Percentiles rank a stretch among this genome's conserved stretches.
These are phyloP conservation scores for Meteorus colon DNA, from an alignment of 2,888 invertebrate genomes.

Conservation along the genomic window DNA sequence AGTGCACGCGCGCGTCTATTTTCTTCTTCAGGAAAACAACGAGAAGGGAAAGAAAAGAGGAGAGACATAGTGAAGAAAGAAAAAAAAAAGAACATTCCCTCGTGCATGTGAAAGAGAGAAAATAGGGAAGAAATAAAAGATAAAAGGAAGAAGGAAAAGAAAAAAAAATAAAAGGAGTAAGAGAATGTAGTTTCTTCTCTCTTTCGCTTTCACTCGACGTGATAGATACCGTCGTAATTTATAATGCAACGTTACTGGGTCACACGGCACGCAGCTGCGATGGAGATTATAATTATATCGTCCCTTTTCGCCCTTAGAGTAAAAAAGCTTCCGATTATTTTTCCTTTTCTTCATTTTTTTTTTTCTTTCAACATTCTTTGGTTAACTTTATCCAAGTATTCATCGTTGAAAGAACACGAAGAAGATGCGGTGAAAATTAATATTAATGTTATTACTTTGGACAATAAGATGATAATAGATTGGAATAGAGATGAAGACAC, in stretches of 20 bases:
- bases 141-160: constrained; percentile 18
- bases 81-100: constrained; percentile 10
- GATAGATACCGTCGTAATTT: constrained; percentile 50
- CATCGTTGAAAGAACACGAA: background rate
- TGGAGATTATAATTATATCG: constrained; percentile 34
- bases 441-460: background rate
- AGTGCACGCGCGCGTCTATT: constrained; percentile 35
- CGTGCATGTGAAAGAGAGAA: constrained; percentile 18
- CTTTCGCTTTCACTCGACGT: constrained; percentile 40
- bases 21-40: constrained; percentile 38
- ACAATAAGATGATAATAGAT: background rate
- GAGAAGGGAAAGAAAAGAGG: constrained; percentile 10
- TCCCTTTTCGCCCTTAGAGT: background rate
- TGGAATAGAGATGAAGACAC: constrained; percentile 39
- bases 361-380: background rate
- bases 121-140: background rate
- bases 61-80: constrained; percentile 7
- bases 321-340: constrained; percentile 1
- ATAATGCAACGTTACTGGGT: constrained; percentile 48
- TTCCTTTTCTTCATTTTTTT: background rate
- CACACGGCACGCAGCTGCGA: constrained; percentile 32
- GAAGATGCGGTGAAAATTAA: background rate
- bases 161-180: constrained; percentile 28
- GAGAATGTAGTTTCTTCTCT: constrained; percentile 9
- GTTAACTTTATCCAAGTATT: background rate